These are phyloP conservation scores for Misgurnus anguillicaudatus DNA, from an alignment of 2,113 vertebrate genomes.

Conservation along the genomic window DNA sequence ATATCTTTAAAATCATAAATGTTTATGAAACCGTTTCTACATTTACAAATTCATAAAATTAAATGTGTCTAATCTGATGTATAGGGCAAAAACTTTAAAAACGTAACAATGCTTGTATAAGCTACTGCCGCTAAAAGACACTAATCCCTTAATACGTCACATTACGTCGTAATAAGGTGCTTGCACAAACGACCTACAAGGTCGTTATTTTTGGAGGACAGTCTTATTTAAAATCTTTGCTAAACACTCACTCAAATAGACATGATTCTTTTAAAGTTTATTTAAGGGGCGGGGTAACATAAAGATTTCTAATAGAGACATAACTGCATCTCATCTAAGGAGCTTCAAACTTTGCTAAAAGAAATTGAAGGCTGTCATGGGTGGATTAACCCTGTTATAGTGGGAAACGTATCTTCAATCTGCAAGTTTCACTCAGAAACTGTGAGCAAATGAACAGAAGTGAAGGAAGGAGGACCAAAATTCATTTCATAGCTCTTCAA, in stretches of 20 bases:
- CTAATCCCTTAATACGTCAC: too few species aligned
- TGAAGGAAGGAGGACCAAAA: conserved; percentile 94
- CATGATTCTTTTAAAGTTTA: conserved; percentile 66
- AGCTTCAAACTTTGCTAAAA: conserved; percentile 83
- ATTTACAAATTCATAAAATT: too few species aligned
- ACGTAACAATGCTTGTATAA: too few species aligned
- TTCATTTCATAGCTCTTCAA: conserved; percentile 99
- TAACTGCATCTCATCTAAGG: conserved; percentile 80
- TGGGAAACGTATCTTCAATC: conserved; percentile 92
- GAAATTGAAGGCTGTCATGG: conserved; percentile 99
- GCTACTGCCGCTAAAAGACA: too few species aligned
- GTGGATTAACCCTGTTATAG: conserved; percentile 99
- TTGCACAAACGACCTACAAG: too few species aligned
- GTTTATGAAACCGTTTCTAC: too few species aligned
- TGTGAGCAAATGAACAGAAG: conserved; percentile 86
- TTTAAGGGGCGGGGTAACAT: conserved; percentile 80
- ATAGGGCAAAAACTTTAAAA: too few species aligned
- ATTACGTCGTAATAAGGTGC: too few species aligned
- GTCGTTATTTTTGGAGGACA: too few species aligned
- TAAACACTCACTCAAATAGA: neutral
- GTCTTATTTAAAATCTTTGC: neutral
- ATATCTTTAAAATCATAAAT: too few species aligned
- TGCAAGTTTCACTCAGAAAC: conserved; percentile 91
- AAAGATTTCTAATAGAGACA: conserved; percentile 85
- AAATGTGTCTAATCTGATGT: too few species aligned